Base-by-base conservation (phyloP, 1,140 invertebrate genomes). In the Dinoponera quadriceps region DNA sequence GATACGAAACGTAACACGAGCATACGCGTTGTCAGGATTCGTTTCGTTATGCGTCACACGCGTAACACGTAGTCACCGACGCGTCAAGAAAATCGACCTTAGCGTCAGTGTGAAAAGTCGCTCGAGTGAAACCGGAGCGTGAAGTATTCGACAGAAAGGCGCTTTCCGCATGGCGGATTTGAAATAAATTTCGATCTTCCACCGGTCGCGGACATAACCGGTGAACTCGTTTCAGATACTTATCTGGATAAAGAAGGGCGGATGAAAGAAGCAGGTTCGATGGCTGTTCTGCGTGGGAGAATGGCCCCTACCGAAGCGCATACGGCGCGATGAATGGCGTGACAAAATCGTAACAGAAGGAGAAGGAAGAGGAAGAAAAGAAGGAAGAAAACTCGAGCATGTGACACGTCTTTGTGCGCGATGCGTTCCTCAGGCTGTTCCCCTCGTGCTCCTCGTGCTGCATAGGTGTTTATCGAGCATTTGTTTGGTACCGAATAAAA, bases 281-380 rank as follows among this genome's bases (percentile, higher is more conserved):
- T 92, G 51, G 73, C 81, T 87, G 88, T 85, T 85, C 74, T 77
- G 91, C 92, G 93, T 94, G 93, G 93, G 93, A 94, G 92, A 92
- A 90, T 90, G 69, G 75, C 55, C 55, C 48, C 72, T 68, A 82
- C 57, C 57, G 75, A 60, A 55, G 51, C 59, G 87, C 60, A 82
- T 38, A 74, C 80, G 66, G 78, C 22, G 54, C 73, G 81, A 72
- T 88, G 88, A 78, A 88, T 88, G 68, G 51, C 80, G 62, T 69
- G 80, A 90, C 78, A 60, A 89, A 85, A 73, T 84, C 73, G 68
- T 88, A 73, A 90, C 78, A 71, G 80, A 82, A 91, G 86, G 88
- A 55, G 11, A 22, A 55, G 22, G n/a, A 22, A 55, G 20, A 55
- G n/a, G 82, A 73, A 87, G 85, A 89, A 9, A 22, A 55, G 20